These are phyloP conservation scores for Gobiocypris rarus DNA, from an alignment of 2,113 vertebrate species.

Conservation along the genomic window DNA sequence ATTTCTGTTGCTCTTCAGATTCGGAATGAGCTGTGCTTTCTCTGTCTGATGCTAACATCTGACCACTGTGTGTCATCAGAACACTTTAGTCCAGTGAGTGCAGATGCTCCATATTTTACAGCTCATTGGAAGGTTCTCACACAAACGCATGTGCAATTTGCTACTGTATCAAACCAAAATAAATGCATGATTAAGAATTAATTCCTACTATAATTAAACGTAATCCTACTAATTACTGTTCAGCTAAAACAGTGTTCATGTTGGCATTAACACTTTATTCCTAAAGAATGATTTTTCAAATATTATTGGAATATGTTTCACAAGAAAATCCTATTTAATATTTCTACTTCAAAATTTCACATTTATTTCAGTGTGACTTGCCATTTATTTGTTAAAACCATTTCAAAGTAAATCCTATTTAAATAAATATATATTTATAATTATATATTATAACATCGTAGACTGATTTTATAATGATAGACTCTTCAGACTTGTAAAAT, in stretches of 20 bases:
- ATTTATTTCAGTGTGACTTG: no score
- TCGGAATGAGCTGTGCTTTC: background rate
- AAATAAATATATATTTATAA: no score
- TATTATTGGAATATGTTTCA: no score
- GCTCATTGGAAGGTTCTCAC: background rate
- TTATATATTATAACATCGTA: background rate
- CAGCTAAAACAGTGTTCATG: background rate
- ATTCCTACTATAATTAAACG: background rate
- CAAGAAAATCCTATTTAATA: no score
- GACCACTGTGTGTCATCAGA: conserved; percentile 30
- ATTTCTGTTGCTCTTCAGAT: background rate
- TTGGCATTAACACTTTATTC: background rate
- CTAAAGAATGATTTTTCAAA: no score
- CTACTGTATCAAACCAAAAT: background rate
- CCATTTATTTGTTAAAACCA: no score
- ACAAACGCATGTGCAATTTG: background rate
- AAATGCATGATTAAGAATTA: background rate
- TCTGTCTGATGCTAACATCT: background rate
- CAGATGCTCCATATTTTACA: conserved; percentile 8
- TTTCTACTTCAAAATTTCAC: no score
- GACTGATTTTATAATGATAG: background rate
- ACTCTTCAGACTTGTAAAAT: background rate
- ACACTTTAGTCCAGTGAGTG: background rate
- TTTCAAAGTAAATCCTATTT: no score
- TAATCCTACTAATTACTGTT: background rate